Percentiles rank a stretch among this genome's conserved stretches.
These are phyloP conservation scores for Falco columbarius DNA, from an alignment of 2,797 vertebrate genomes.

Conservation along the genomic window DNA sequence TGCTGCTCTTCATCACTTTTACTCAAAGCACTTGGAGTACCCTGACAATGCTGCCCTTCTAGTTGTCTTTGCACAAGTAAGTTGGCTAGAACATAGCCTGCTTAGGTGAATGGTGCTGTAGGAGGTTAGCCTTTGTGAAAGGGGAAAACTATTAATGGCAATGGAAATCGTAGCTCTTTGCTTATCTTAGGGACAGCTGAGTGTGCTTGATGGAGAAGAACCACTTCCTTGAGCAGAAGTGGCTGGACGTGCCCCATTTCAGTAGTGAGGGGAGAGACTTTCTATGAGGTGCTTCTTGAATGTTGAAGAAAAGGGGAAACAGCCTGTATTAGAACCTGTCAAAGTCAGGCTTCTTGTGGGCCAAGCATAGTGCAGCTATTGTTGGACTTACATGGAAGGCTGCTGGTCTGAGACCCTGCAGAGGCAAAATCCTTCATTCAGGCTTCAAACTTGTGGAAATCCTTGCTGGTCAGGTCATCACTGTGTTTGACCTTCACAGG, in stretches of 20 bases:
- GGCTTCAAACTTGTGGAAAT: conserved; percentile 11
- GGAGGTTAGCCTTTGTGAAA: background rate
- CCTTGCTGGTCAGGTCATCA: conserved; percentile 1
- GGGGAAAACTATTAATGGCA: background rate
- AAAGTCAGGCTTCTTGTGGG: background rate
- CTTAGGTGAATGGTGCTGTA: background rate
- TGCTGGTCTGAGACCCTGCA: background rate
- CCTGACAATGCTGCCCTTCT: conserved; percentile 85
- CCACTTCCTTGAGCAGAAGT: background rate
- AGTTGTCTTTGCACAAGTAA: conserved; percentile 92
- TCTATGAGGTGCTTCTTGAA: background rate
- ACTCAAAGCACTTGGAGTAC: conserved; percentile 91
- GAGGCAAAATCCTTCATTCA: conserved; percentile 3
- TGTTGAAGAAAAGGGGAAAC: background rate
- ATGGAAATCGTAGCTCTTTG: background rate
- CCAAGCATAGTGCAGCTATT: background rate
- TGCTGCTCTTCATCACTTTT: conserved; percentile 90
- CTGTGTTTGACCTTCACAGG: conserved; percentile 40
- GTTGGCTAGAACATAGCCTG: background rate
- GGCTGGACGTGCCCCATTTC: background rate
- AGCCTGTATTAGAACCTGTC: background rate
- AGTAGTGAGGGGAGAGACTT: background rate
- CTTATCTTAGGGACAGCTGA: background rate
- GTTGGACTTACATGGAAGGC: background rate
- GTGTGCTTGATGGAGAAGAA: background rate